Percentiles rank a stretch among this genome's conserved stretches.
These are phyloP conservation scores for Mus musculus DNA, from an alignment of 2,113 vertebrate species.

Conservation along the genomic window GRCm39 chr5:92295501-92296000, in stretches of 20 bases:
- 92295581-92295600: neutral
- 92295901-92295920: neutral
- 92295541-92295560: neutral
- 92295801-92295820: neutral
- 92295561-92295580: neutral
- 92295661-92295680: neutral
- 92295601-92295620: neutral
- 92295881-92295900: neutral
- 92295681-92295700: neutral
- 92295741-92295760: neutral
- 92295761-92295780: neutral
- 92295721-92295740: neutral
- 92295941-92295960: neutral
- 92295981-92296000: conserved; percentile 2
- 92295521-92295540: neutral
- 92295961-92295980: neutral
- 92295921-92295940: neutral
- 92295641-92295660: neutral
- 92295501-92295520: neutral
- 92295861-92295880: neutral
- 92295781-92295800: neutral
- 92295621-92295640: conserved; percentile 2
- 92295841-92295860: neutral
- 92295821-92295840: neutral
- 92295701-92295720: neutral